Evolutionary conservation across 2,797 vertebrate species (phyloP), one percentile per base, ranked within the genome.

Genomic region (Petrocephalus sullivani): DNA sequence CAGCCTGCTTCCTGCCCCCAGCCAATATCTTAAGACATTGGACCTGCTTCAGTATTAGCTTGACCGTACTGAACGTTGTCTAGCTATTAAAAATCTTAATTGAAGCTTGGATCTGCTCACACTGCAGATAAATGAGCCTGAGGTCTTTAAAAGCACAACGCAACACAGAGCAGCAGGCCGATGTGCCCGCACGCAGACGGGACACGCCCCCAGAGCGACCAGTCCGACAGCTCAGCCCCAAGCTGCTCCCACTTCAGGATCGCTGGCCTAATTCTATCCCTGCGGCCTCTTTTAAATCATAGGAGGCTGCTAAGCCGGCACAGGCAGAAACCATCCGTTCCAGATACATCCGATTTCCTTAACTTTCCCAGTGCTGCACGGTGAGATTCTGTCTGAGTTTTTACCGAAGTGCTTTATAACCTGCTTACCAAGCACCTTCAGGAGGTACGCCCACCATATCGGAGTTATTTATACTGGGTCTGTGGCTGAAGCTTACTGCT

Each of bases 231-330:
- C 67, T 75, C 33, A 75, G 67, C 67, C 37, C 54, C 53, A 53
- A 89, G 9, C 37, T 46, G 54, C 54, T 37, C 37, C 46, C 10
- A 16, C 89, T 60, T 2, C 87, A 49, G 19, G 33, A 33, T 78
- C 19, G 16, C 21, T 53, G 46, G 82, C 82, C 84, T 78, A 81
- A 67, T 57, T 85, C 23, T 60, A 28, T 23, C 41, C 46, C 86
- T 64, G 58, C 60, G 21, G 58, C 58, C 86, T 46, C 58, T 21
- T 64, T 64, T 49, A 64, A 87, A 28, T 60, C 54, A 46, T 14
- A 46, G 53, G 75, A 89, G 53, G 75, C 87, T 90, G 87, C 49
- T 71, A 89, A 92, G 92, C 19, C 19, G 21, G 82, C 10, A 54
- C 51, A 0, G 0, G n/a, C 49, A 75, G 75, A 81, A 81, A 19